Evolutionary conservation across 2,113 vertebrate genomes (phyloP).

Genomic region (Zosterops japonicus): DNA sequence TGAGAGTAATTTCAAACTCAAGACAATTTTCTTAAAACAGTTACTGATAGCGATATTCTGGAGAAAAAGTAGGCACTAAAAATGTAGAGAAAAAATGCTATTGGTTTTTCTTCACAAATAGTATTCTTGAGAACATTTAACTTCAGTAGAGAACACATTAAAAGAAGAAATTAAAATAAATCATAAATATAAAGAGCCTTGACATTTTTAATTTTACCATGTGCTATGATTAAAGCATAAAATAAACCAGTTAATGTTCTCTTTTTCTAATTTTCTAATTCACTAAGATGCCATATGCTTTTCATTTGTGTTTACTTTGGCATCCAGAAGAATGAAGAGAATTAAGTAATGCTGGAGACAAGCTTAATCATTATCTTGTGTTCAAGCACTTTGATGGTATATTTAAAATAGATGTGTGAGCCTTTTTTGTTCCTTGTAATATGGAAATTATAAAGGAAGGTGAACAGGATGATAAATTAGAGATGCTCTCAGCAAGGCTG

Average conservation of each 20-base stretch:
- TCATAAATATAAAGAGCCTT: conserved; percentile 19
- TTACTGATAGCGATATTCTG: neutral
- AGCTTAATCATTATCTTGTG: conserved; percentile 19
- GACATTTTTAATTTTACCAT: conserved; percentile 2
- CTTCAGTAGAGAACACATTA: neutral
- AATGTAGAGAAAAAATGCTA: neutral
- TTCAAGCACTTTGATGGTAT: conserved; percentile 21
- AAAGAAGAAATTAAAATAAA: conserved; percentile 27
- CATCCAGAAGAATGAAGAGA: conserved; percentile 23
- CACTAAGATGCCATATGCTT: conserved; percentile 52
- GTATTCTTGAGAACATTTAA: neutral
- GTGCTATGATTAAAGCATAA: neutral
- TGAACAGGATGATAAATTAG: conserved; percentile 64
- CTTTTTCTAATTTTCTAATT: conserved; percentile 29
- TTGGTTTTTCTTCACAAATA: neutral
- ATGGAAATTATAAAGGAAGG: conserved; percentile 49
- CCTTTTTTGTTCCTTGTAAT: conserved; percentile 46
- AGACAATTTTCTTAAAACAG: neutral
- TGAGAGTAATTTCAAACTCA: conserved; percentile 5
- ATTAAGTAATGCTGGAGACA: conserved; percentile 33
- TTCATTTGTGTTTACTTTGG: conserved; percentile 59
- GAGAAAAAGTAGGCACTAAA: neutral
- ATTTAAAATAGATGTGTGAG: conserved; percentile 44
- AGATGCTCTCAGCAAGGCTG: conserved; percentile 44
- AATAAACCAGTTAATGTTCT: conserved; percentile 21